Evolutionary conservation across 1,140 invertebrate genomes (phyloP).

Genomic region (Drosophila sulfurigaster): DNA sequence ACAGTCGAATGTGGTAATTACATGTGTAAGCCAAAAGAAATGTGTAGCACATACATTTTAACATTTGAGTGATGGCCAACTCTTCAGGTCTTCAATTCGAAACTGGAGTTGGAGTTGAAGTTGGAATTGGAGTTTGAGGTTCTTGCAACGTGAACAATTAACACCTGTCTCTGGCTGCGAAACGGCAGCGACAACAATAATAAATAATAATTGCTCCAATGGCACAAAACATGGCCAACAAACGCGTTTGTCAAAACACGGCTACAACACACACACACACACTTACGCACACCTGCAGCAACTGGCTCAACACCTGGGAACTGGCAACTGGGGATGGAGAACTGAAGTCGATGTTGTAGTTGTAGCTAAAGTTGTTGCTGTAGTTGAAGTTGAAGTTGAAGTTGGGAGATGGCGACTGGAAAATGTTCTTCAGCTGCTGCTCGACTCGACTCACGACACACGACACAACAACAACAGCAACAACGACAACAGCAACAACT

Average conservation of each 20-base stretch:
- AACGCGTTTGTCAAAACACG: conserved; percentile 58
- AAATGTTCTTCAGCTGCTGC: conserved; percentile 2
- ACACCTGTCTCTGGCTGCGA: conserved; percentile 55
- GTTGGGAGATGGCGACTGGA: conserved; percentile 34
- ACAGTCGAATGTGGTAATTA: conserved; percentile 27
- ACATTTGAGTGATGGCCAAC: conserved; percentile 32
- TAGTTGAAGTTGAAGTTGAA: background rate
- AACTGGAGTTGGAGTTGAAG: conserved; percentile 6
- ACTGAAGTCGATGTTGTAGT: background rate
- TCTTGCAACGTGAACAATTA: conserved; percentile 56
- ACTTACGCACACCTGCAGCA: conserved; percentile 14
- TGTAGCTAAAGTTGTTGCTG: background rate
- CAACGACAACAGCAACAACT: conserved; percentile 33
- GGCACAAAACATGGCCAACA: conserved; percentile 72
- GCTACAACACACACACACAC: conserved; percentile 24
- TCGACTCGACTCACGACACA: conserved; percentile 2
- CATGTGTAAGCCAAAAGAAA: background rate
- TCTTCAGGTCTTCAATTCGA: background rate
- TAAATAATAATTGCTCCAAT: conserved; percentile 78
- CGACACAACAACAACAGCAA: conserved; percentile 59
- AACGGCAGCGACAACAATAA: conserved; percentile 64
- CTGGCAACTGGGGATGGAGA: conserved; percentile 6
- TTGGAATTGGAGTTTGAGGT: conserved; percentile 6
- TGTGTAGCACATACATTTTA: background rate
- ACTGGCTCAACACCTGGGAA: conserved; percentile 47